phyloP scores from a whole-genome alignment of 2,888 invertebrate genomes.

The Aporophyla nigra region DNA sequence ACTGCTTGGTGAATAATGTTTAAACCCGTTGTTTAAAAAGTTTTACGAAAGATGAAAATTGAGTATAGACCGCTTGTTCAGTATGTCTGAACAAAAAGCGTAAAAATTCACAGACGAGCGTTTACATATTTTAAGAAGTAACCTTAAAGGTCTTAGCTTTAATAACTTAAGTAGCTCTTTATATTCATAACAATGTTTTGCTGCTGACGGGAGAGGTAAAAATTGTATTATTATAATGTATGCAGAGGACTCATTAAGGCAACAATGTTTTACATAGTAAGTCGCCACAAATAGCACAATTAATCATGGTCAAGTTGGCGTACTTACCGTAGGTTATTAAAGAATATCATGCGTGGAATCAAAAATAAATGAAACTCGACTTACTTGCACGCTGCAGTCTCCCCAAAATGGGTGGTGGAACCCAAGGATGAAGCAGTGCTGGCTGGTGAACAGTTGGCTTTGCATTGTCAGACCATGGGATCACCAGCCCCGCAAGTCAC shows the following conservation, averaged over 20 bases:
- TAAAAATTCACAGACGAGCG: background rate
- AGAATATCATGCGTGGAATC: conserved; percentile 1
- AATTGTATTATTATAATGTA: conserved; percentile 41
- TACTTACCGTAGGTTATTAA: background rate
- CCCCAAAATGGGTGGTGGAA: conserved; percentile 94
- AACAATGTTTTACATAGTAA: conserved; percentile 29
- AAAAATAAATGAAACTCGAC: conserved; percentile 32
- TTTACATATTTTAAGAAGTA: conserved; percentile 23
- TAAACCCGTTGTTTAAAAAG: background rate
- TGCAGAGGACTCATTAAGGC: conserved; percentile 29
- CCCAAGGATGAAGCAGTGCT: conserved; percentile 94
- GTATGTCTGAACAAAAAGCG: conserved; percentile 7
- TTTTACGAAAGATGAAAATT: background rate
- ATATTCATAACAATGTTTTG: conserved; percentile 50
- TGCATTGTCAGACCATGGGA: conserved; percentile 94
- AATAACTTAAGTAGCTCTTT: conserved; percentile 42
- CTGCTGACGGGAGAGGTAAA: conserved; percentile 66
- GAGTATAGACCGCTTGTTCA: background rate
- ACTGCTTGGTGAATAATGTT: background rate
- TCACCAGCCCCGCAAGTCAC: conserved; percentile 93
- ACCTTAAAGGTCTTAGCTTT: conserved; percentile 22
- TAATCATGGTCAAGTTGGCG: conserved; percentile 13
- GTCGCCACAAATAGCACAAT: conserved; percentile 12
- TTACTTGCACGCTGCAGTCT: conserved; percentile 91
- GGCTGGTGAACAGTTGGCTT: conserved; percentile 92